Conservation (phyloP, 1,140 invertebrate genomes). For the Spodoptera frugiperda region DNA sequence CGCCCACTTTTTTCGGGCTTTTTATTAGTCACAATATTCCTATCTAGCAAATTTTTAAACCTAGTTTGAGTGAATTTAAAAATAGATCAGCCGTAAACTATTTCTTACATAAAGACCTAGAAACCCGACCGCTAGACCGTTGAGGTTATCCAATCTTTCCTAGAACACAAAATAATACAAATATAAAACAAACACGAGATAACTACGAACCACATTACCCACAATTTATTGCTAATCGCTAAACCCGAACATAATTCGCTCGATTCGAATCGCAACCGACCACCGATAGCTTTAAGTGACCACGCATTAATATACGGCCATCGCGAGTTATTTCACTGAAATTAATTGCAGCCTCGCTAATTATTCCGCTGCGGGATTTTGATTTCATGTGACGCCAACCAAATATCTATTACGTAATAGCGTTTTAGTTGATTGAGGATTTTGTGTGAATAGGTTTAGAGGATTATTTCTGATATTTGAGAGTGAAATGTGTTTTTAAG, state of each 20-base stretch:
- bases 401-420: too few species aligned
- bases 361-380: constrained; percentile 2
- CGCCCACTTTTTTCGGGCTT: too few species aligned
- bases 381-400: neutral
- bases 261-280: constrained; percentile 10
- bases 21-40: too few species aligned
- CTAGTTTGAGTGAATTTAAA: too few species aligned
- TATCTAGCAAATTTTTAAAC: too few species aligned
- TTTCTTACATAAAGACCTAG: too few species aligned
- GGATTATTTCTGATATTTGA: neutral
- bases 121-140: neutral
- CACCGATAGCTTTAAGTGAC: constrained; percentile 37
- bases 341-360: neutral
- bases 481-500: too few species aligned
- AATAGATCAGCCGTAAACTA: too few species aligned
- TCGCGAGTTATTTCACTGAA: constrained; percentile 23
- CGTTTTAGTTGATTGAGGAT: too few species aligned
- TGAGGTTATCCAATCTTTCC: neutral
- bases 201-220: constrained; percentile 17
- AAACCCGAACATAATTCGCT: constrained; percentile 36
- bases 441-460: neutral
- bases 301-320: constrained; percentile 30
- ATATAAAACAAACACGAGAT: constrained; percentile 27
- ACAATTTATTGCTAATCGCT: constrained; percentile 43
- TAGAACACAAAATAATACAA: constrained; percentile 5